Evolutionary conservation across 2,797 vertebrate genomes (phyloP), one percentile per base, ranked within the genome.

Genomic region (Poecile montanus): DNA sequence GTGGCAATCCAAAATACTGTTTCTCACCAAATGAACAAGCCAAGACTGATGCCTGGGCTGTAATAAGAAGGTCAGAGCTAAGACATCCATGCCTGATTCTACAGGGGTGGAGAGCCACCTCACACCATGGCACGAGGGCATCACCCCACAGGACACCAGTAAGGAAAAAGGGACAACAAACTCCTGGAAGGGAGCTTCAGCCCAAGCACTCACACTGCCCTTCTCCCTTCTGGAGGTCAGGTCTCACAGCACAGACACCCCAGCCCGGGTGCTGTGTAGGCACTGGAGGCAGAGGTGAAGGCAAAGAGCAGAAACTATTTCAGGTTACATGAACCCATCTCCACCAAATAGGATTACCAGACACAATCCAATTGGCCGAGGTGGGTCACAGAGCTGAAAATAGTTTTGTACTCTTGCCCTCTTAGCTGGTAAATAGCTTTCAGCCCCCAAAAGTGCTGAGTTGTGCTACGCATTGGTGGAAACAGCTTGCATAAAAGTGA

Each of bases 291-390:
- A 0, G 61, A 90, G 53, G 68, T 48, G 73, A 89, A 77, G 70
- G 65, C 81, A 94, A 92, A 89, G 73, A 94, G 54, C 68, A 91
- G 80, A 85, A 91, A 92, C 81, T 95, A 88, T 91, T 96, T 94
- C 82, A 94, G 95, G 88, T 93, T 94, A 91, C 6, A 0, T 76
- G 91, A 96, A 62, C 70, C 91, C 58, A 76, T 75, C 88, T 92
- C 67, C 73, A 81, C 42, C 88, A 95, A 97, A 97, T 92, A 96
- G 96, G 97, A 97, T 97, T 97, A 89, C 26, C 63, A 53, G 48
- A 38, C 82, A 76, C 94, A 96, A 97, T 97, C 97, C 95, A 93
- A 94, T 96, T 66, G 95, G 95, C 84, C 0, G 3, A 95, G 85
- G 76, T 51, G 53, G 87, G 94, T 96, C 94, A 96, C 10, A 1